phyloP scores from a whole-genome alignment of 23 tunicate species.

The Aplidium turbinatum region DNA sequence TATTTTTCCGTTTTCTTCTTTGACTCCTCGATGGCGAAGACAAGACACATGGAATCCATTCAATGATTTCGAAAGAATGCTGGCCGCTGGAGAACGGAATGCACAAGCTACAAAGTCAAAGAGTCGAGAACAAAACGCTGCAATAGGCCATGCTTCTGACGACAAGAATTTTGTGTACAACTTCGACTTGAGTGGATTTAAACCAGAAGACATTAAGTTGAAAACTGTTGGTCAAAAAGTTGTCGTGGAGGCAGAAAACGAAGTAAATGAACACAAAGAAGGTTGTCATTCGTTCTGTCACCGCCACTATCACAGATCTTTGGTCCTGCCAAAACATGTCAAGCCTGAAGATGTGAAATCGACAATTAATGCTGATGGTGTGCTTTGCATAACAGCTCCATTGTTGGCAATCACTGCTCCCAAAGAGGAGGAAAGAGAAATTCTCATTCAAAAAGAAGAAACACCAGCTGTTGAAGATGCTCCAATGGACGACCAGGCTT shows the following conservation, averaged over 20 bases:
- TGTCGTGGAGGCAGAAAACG: slow-evolving; percentile 47
- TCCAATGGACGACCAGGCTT: no score
- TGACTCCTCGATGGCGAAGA: slow-evolving; percentile 17
- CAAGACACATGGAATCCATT: background rate
- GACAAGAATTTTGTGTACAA: slow-evolving; percentile 24
- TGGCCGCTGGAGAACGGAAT: background rate
- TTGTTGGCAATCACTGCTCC: background rate
- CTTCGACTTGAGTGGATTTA: slow-evolving; percentile 38
- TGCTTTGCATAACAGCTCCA: slow-evolving; percentile 58
- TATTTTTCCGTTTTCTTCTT: slow-evolving; percentile 8
- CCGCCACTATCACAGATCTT: slow-evolving; percentile 50
- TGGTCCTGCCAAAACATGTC: slow-evolving; percentile 54
- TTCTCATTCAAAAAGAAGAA: slow-evolving; percentile 11
- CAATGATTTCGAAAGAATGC: background rate
- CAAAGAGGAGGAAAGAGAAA: slow-evolving; percentile 19
- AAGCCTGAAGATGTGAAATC: slow-evolving; percentile 49
- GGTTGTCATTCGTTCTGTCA: slow-evolving; percentile 33
- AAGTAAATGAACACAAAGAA: slow-evolving; percentile 26
- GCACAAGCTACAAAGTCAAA: no score
- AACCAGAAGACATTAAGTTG: slow-evolving; percentile 35
- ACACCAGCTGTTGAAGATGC: no score
- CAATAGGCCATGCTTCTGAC: slow-evolving; percentile 21
- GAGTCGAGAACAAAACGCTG: no score
- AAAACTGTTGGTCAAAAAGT: slow-evolving; percentile 52
- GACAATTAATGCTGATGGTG: slow-evolving; percentile 26